phyloP scores from a whole-genome alignment of 35 echinoderm and acorn worm genomes.

The Lytechinus variegatus region DNA sequence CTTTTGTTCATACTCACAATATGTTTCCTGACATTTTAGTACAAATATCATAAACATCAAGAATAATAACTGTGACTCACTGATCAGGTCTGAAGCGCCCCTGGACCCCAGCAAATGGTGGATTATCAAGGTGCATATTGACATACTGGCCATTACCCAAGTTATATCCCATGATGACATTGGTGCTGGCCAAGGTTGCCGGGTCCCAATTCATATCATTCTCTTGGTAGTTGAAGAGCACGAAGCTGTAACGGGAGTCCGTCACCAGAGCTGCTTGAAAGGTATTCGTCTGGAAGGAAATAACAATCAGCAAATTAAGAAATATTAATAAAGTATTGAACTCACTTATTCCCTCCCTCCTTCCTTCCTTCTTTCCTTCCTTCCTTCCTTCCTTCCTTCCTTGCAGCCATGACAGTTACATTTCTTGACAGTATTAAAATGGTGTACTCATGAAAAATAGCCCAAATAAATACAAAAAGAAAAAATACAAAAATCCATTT shows the following conservation, averaged over 20 bases:
- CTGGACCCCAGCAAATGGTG: slow-evolving; percentile 49
- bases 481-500: too few relatives aligned
- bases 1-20: too few relatives aligned
- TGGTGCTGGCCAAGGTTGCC: slow-evolving; percentile 50
- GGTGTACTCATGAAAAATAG: too few relatives aligned
- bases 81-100: slow-evolving; percentile 73
- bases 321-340: neutral
- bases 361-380: too few relatives aligned
- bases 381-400: too few relatives aligned
- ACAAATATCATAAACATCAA: neutral
- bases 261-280: slow-evolving; percentile 92
- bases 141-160: slow-evolving; percentile 45
- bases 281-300: slow-evolving; percentile 72
- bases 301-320: neutral
- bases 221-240: slow-evolving; percentile 86
- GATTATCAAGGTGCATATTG: slow-evolving; percentile 62
- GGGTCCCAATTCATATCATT: slow-evolving; percentile 83
- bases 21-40: neutral
- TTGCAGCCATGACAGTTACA: too few relatives aligned
- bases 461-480: too few relatives aligned
- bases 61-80: neutral
- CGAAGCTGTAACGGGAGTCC: slow-evolving; percentile 78
- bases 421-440: too few relatives aligned
- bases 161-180: slow-evolving; percentile 90
- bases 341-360: too few relatives aligned